phyloP scores from a whole-genome alignment of 2,797 vertebrate genomes.

The Choloepus didactylus region DNA sequence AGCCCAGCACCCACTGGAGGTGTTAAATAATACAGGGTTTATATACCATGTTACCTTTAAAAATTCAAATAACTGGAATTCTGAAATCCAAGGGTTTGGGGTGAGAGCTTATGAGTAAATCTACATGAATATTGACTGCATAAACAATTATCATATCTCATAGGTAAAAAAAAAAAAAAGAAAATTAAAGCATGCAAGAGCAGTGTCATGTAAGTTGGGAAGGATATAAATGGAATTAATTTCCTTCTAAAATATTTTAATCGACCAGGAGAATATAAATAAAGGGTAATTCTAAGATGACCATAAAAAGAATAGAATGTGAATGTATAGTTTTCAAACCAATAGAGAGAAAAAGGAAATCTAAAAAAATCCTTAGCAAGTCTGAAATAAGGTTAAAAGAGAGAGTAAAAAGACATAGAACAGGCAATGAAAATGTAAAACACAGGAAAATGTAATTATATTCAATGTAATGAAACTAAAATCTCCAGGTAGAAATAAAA shows the following conservation, averaged over 20 bases:
- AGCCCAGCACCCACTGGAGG: not conserved
- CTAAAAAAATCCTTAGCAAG: not conserved
- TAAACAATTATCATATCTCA: not conserved
- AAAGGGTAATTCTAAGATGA: not conserved
- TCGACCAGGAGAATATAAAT: not conserved
- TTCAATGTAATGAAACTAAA: not conserved
- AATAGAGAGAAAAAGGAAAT: not conserved
- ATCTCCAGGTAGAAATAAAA: not conserved
- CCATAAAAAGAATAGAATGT: not conserved
- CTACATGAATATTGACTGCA: not conserved
- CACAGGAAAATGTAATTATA: not conserved
- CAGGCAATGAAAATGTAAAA: constrained; percentile 6
- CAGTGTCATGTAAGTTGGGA: not conserved
- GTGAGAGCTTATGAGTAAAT: not conserved
- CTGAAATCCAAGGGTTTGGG: not conserved
- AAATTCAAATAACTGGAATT: constrained; percentile 48
- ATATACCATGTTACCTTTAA: not conserved
- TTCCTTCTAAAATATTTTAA: not conserved
- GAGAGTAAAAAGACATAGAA: not conserved
- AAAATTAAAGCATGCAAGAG: not conserved
- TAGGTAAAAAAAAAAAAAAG: not conserved
- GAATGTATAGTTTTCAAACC: not conserved
- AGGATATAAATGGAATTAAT: not conserved
- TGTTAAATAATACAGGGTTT: not conserved
- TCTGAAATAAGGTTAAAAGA: not conserved